Evolutionary conservation across 2,888 invertebrate species (phyloP), one percentile per base, ranked within the genome.

Genomic region (Dynastes maya): DNA sequence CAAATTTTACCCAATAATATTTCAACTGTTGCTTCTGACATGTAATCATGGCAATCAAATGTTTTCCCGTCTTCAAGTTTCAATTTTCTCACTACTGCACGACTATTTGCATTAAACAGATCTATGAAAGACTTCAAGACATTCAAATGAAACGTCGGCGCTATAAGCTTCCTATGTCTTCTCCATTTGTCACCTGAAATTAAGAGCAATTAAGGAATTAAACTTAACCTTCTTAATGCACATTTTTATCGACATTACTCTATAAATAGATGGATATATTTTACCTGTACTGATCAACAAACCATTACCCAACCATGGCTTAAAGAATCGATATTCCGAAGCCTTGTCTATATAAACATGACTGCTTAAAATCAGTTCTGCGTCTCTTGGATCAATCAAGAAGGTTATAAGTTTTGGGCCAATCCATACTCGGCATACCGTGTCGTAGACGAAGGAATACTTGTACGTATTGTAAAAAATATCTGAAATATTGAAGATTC

Each of bases 61-160:
- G 91, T 91, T 82, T 93, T 93, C n/a, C 92, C 93, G 75, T 90
- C 88, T 88, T 95, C 94, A 83, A 93, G 92, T 87, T 92, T 92
- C 88, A 95, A 89, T 85, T 93, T 95, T 78, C 92, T 91, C 3
- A 95, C 94, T 4, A 95, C 94, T 77, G 93, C 92, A 65, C 92
- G 91, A 63, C 95, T 95, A 89, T 96, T 96, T 80, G 94, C 94
- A 86, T 96, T 96, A 90, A 96, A 96, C 51, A 96, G 90, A 85
- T 95, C 95, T 85, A 96, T 95, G 90, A 96, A 96, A 83, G 95
- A 95, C 90, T 96, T 96, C 83, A 96, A 89, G 0, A 96, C 95
- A 88, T 96, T 96, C 88, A 96, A 90, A 86, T 96, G 96, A 93
- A 96, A 96, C 81, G 96, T 96, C 65, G 96, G 96, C 9, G 96